Conservation (phyloP, 2,113 vertebrate species). For the Tympanuchus pallidicinctus region DNA sequence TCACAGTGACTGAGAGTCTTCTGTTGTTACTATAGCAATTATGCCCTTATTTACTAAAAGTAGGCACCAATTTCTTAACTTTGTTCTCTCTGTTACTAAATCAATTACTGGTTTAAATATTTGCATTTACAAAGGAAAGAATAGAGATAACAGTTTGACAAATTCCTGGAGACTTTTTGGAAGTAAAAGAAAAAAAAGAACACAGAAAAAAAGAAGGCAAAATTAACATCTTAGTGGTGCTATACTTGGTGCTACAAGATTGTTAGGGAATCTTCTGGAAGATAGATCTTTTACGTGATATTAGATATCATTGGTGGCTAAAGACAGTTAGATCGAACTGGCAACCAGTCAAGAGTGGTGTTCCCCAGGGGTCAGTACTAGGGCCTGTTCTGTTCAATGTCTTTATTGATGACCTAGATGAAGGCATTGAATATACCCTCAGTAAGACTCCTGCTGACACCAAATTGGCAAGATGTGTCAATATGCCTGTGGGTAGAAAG, state of each 20-base stretch:
- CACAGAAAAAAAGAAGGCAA: not conserved
- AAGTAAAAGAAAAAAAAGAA: rapidly evolving
- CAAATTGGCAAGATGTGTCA: too few species aligned
- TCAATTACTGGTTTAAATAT: not conserved
- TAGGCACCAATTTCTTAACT: not conserved
- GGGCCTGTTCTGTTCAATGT: too few species aligned
- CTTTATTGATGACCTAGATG: too few species aligned
- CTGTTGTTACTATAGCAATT: conserved; percentile 31
- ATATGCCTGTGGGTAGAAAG: too few species aligned
- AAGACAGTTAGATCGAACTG: too few species aligned
- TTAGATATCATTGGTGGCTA: not conserved
- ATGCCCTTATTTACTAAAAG: conserved; percentile 3
- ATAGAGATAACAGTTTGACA: not conserved
- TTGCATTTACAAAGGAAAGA: not conserved
- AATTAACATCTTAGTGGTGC: not conserved
- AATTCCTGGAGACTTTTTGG: not conserved
- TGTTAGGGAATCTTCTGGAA: not conserved
- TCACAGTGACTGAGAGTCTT: conserved; percentile 14
- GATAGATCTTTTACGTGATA: rapidly evolving
- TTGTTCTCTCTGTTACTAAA: not conserved
- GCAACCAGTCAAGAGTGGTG: too few species aligned
- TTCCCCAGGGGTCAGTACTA: too few species aligned
- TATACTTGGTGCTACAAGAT: rapidly evolving
- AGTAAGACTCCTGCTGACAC: too few species aligned
- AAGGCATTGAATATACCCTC: too few species aligned